A percentile compares a stretch with the other conserved stretches of the same genome.
Evolutionary conservation across 2,888 invertebrate species (phyloP).

Genomic region (Acanthacorydalis orientalis): DNA sequence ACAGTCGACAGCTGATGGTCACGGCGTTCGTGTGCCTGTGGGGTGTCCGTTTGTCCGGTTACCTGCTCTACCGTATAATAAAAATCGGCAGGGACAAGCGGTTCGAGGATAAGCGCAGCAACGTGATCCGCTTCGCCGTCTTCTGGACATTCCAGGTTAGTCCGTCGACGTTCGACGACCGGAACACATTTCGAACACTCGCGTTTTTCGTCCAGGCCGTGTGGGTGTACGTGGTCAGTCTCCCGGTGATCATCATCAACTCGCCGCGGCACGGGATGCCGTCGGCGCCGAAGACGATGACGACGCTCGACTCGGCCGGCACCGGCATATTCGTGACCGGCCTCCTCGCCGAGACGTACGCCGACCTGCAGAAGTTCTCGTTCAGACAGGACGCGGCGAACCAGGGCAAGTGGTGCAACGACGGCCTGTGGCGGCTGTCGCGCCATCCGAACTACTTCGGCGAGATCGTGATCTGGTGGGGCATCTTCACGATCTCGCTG

Average conservation of each 20-base stretch:
- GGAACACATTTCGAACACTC: not conserved
- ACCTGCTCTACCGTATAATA: constrained; percentile 76
- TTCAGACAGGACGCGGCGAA: constrained; percentile 79
- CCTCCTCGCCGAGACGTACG: constrained; percentile 72
- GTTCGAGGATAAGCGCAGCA: constrained; percentile 77
- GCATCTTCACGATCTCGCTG: constrained; percentile 74
- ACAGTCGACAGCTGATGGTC: constrained; percentile 80
- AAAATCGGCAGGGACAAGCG: constrained; percentile 82
- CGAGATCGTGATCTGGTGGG: constrained; percentile 88
- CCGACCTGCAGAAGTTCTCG: constrained; percentile 82
- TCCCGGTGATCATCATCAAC: constrained; percentile 83
- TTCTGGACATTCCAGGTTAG: constrained; percentile 82
- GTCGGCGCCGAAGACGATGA: constrained; percentile 70
- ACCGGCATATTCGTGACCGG: constrained; percentile 74
- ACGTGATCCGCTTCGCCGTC: constrained; percentile 74
- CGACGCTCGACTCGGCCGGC: constrained; percentile 71
- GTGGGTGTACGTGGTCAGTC: constrained; percentile 83
- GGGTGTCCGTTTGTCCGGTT: constrained; percentile 74
- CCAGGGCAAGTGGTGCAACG: constrained; percentile 85
- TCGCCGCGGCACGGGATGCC: constrained; percentile 63
- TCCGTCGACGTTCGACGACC: not conserved
- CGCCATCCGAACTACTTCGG: constrained; percentile 92
- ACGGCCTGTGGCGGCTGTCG: constrained; percentile 74
- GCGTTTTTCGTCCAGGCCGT: constrained; percentile 43
- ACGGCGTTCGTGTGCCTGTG: constrained; percentile 76